A percentile compares a stretch with the other conserved stretches of the same genome.
These are phyloP conservation scores for Pemphigus obesinymphae DNA, from an alignment of 1,140 invertebrate species.

Conservation along the genomic window DNA sequence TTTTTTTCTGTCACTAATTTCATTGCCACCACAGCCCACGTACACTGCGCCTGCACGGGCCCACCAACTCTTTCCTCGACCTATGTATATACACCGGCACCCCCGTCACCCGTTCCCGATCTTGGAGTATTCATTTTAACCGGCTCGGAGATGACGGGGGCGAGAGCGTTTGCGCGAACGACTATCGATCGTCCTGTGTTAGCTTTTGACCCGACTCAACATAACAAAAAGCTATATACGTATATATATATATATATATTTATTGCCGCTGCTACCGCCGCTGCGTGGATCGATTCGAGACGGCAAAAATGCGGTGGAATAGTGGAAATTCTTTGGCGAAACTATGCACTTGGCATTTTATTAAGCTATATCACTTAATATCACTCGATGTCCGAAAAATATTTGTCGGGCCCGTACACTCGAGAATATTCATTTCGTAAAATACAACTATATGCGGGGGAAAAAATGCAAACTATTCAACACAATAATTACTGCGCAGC, in stretches of 20 bases:
- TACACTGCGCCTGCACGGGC: too few species aligned
- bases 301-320: background rate
- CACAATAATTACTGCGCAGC: too few species aligned
- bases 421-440: too few species aligned
- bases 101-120: background rate
- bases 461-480: too few species aligned
- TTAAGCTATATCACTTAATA: background rate
- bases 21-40: background rate
- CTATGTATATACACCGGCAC: too few species aligned
- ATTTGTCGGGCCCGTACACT: background rate
- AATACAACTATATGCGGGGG: too few species aligned
- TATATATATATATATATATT: background rate
- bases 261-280: background rate
- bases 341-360: background rate
- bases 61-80: too few species aligned
- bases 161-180: slow-evolving; percentile 25
- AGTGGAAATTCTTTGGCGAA: background rate
- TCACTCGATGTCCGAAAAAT: background rate
- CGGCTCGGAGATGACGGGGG: background rate
- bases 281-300: slow-evolving; percentile 6
- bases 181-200: slow-evolving; percentile 13
- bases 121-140: background rate
- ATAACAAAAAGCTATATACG: background rate
- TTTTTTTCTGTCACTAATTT: background rate
- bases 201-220: slow-evolving; percentile 41